Evolutionary conservation across 2,797 vertebrate species (phyloP).

Genomic region (Gorsachius magnificus): DNA sequence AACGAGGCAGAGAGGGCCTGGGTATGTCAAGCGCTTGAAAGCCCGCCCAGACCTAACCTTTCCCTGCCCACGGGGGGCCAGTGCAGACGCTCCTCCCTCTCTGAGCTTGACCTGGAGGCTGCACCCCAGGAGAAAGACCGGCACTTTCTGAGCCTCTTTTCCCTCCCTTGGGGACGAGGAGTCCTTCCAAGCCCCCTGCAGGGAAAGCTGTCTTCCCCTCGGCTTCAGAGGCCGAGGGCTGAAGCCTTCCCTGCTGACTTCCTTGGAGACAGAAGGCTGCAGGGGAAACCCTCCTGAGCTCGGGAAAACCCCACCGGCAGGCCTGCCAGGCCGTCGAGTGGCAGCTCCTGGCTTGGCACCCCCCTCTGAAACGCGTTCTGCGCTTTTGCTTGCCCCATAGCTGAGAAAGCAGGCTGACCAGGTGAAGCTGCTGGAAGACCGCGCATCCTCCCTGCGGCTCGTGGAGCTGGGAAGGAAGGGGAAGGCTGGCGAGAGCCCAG

Average conservation of each 20-base stretch:
- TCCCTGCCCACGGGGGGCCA: too few species aligned
- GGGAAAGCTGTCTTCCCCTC: not conserved
- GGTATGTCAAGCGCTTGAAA: not conserved
- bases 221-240: not conserved
- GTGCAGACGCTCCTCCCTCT: not conserved
- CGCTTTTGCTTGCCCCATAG: not conserved
- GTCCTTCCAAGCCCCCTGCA: not conserved
- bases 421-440: not conserved
- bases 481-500: not conserved
- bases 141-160: not conserved
- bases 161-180: not conserved
- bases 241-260: not conserved
- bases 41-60: not conserved
- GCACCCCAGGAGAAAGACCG: not conserved
- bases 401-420: not conserved
- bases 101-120: not conserved
- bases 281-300: not conserved
- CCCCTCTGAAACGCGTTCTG: fast-evolving
- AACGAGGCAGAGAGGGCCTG: not conserved
- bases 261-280: not conserved
- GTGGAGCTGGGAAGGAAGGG: not conserved
- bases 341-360: not conserved
- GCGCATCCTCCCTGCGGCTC: not conserved
- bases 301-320: not conserved
- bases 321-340: fast-evolving